Conservation (phyloP, 1,140 invertebrate genomes). For the Habropoda laboriosa region DNA sequence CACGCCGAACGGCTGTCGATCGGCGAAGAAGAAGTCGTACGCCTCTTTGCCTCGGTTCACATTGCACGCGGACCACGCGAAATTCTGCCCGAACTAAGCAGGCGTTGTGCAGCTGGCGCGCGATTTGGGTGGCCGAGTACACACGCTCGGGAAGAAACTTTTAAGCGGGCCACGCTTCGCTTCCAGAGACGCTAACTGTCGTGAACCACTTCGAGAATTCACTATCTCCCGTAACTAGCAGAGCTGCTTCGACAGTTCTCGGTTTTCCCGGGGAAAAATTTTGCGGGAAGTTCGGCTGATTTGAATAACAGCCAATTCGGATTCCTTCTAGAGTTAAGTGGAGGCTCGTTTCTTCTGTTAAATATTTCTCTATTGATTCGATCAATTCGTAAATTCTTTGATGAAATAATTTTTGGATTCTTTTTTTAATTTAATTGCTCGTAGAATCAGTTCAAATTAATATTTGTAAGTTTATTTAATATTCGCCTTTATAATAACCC, state of each 20-base stretch:
- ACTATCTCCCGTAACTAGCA: not conserved
- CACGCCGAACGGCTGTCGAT: constrained; percentile 28
- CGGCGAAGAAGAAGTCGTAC: not conserved
- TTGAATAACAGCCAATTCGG: too few species aligned
- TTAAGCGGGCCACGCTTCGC: constrained; percentile 6
- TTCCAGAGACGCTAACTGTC: not conserved
- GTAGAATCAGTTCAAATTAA: too few species aligned
- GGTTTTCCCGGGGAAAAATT: not conserved
- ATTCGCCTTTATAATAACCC: too few species aligned
- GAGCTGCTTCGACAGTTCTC: not conserved
- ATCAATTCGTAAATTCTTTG: too few species aligned
- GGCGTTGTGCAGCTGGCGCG: constrained; percentile 42
- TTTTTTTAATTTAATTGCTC: too few species aligned
- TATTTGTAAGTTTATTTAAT: too few species aligned
- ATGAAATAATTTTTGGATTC: too few species aligned
- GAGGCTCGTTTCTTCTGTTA: not conserved
- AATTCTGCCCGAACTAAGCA: constrained; percentile 53
- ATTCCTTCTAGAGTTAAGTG: not conserved
- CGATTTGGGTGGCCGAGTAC: constrained; percentile 45
- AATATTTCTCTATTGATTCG: too few species aligned
- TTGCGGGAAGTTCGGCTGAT: too few species aligned
- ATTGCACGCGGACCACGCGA: constrained; percentile 26
- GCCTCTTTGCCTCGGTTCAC: constrained; percentile 29
- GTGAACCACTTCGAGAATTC: not conserved
- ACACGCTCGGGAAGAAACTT: constrained; percentile 30